Base-by-base conservation (phyloP, 2,888 invertebrate species). In the Cetonia aurata region DNA sequence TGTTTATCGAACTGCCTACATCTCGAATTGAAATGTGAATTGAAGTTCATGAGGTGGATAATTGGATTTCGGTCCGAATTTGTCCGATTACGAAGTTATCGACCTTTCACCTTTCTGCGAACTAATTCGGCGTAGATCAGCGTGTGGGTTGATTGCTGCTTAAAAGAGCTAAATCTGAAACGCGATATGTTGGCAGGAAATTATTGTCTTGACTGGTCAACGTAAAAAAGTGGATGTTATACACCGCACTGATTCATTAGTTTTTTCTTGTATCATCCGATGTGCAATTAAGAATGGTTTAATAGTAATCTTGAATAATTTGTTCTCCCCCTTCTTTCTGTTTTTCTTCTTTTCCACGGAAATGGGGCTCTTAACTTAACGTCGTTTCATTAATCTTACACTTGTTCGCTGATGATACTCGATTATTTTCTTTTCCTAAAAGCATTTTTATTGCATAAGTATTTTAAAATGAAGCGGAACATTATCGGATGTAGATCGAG, bases 101-200 rank as follows among this genome's bases (percentile, higher is more conserved):
- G 62, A 52, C 62, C 62, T 41, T 50, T 65, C 62, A 52, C 50
- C 62, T 65, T 65, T 48, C 50, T 62, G 25, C 48, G 42, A 57
- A 57, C 12, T 57, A 42, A 57, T 42, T 19, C 42, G 17, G 1
- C 10, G 42, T 8, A 55, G 13, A 31, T 37, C 9, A 13, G 13
- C 33, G 3, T 37, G 37, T 37, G 37, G 37, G 37, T 37, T 37
- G 37, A 37, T 37, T 8, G 6, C 37, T 8, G 37, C 10, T 37
- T 37, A 37, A 37, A 37, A 37, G 4, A 8, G 1, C 10, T 37
- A 37, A 37, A 37, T 37, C 8, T 6, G 10, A 10, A 37, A 37
- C 37, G 37, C 8, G 37, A 37, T 37, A 37, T 37, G 37, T 37
- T 9, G 8, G 37, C 8, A 37, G 37, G 8, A 37, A 37, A 37